Evolutionary conservation across 2,797 vertebrate genomes (phyloP).

Genomic region (Setipinna tenuifilis): DNA sequence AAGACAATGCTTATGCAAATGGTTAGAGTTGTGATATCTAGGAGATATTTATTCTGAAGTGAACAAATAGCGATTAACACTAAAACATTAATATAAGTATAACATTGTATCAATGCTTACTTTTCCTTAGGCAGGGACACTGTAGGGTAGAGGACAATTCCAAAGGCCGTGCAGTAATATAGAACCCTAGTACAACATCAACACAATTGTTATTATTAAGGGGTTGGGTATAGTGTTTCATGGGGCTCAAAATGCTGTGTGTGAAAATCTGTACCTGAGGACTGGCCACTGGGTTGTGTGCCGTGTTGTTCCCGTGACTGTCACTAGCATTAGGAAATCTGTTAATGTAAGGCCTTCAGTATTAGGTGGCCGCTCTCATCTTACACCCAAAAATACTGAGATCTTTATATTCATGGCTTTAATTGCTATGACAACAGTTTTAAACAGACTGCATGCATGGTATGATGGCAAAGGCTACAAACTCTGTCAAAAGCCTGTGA

Average conservation of each 20-base stretch:
- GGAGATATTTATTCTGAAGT: no score
- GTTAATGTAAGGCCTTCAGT: neutral
- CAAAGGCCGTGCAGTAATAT: no score
- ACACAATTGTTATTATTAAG: no score
- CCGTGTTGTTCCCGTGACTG: neutral
- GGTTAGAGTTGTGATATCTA: no score
- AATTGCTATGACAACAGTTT: neutral
- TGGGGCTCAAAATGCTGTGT: neutral
- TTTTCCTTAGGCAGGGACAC: neutral
- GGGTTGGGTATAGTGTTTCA: no score
- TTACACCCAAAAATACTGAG: neutral
- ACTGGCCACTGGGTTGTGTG: neutral
- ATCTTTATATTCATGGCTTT: neutral
- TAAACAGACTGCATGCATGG: neutral
- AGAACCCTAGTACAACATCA: no score
- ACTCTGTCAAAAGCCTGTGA: neutral
- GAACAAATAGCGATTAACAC: no score
- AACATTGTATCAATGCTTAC: neutral
- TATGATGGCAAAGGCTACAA: neutral
- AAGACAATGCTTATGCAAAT: neutral
- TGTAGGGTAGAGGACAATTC: no score
- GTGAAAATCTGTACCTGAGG: constrained; percentile 7
- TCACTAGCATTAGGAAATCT: neutral
- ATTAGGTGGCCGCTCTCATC: neutral
- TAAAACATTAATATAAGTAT: no score